These are phyloP conservation scores for Rhinoraja longicauda DNA, from an alignment of 2,797 vertebrate genomes.

Conservation along the genomic window DNA sequence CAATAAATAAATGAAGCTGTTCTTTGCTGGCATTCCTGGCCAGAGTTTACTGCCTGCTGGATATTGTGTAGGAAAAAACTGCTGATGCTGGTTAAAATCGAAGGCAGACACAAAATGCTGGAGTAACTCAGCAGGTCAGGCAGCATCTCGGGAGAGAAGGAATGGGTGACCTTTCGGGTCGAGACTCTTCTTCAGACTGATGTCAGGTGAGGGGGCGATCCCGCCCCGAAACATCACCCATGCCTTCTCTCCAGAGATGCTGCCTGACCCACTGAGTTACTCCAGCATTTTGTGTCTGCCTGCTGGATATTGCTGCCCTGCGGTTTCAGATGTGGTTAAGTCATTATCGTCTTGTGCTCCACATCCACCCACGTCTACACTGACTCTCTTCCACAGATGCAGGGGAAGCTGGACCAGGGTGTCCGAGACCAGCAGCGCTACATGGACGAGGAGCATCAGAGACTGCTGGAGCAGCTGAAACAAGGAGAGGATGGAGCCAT, in stretches of 20 bases:
- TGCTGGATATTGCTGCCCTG: neutral
- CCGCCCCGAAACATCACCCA: too few species aligned
- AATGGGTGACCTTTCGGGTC: too few species aligned
- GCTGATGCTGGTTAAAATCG: too few species aligned
- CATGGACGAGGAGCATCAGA: slow-evolving; percentile 69
- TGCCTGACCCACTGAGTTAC: too few species aligned
- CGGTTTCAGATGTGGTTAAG: neutral
- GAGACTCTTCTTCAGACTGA: too few species aligned
- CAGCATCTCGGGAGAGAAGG: too few species aligned
- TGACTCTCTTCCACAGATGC: slow-evolving; percentile 59
- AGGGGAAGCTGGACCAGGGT: slow-evolving; percentile 71
- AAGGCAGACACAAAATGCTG: too few species aligned
- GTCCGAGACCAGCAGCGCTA: slow-evolving; percentile 69
- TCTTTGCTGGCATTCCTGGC: neutral
- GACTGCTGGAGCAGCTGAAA: slow-evolving; percentile 70
- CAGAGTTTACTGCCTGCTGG: neutral
- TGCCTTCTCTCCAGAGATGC: too few species aligned
- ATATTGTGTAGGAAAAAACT: too few species aligned
- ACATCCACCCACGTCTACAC: neutral
- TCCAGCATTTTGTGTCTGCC: too few species aligned
- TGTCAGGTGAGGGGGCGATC: too few species aligned
- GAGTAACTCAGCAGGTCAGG: too few species aligned
- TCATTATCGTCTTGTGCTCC: neutral
- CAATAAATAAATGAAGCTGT: neutral
- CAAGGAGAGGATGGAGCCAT: slow-evolving; percentile 65